Percentiles rank a stretch among this genome's conserved stretches.
Conservation (phyloP, 2,797 vertebrate genomes). For the Labroides dimidiatus region DNA sequence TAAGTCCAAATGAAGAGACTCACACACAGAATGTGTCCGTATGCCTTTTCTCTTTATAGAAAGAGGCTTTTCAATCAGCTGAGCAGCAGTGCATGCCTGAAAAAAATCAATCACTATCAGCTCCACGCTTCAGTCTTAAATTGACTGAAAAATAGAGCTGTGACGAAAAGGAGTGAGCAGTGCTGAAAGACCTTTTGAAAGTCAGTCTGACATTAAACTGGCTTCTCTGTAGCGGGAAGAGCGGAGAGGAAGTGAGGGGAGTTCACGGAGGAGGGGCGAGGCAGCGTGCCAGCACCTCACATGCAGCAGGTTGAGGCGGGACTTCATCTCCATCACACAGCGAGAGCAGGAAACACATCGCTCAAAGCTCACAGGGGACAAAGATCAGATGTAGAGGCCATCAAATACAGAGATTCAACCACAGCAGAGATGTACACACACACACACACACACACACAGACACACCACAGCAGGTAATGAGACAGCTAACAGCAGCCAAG, state of each 20-base stretch:
- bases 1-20: slow-evolving; percentile 28
- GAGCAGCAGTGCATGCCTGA: slow-evolving; percentile 33
- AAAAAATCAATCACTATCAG: slow-evolving; percentile 62
- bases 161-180: slow-evolving; percentile 20
- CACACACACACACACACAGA: slow-evolving; percentile 16
- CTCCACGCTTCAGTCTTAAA: slow-evolving; percentile 40
- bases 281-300: slow-evolving; percentile 46
- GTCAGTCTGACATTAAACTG: slow-evolving; percentile 60
- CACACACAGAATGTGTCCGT: slow-evolving; percentile 4
- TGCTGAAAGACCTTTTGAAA: slow-evolving; percentile 65
- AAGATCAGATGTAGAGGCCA: slow-evolving; percentile 23
- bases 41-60: slow-evolving; percentile 14
- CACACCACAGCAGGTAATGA: slow-evolving; percentile 48
- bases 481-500: slow-evolving; percentile 49
- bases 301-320: slow-evolving; percentile 54
- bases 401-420: slow-evolving; percentile 1
- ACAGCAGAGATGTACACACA: neutral
- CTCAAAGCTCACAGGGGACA: slow-evolving; percentile 27
- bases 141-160: slow-evolving; percentile 30
- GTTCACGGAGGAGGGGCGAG: slow-evolving; percentile 51
- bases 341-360: slow-evolving; percentile 52
- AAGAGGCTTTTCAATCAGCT: slow-evolving; percentile 56
- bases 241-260: slow-evolving; percentile 57
- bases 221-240: slow-evolving; percentile 42
- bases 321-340: slow-evolving; percentile 23